phyloP scores from a whole-genome alignment of 1,140 invertebrate species.

The Nomia melanderi region DNA sequence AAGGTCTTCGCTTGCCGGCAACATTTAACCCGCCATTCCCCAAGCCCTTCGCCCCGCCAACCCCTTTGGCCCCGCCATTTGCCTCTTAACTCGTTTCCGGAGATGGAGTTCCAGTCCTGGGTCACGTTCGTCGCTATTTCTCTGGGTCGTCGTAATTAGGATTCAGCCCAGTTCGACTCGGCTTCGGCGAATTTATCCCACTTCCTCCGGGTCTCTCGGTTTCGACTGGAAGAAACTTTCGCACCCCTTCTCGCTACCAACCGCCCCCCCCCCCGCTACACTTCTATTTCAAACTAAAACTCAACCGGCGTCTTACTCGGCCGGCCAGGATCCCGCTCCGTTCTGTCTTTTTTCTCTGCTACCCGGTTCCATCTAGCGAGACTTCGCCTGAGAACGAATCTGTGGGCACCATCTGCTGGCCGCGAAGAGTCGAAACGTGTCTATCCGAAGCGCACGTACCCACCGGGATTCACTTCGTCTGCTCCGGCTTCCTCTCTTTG shows the following conservation, averaged over 20 bases:
- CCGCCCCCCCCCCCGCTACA: not conserved
- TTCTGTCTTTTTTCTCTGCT: not conserved
- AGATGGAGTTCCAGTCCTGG: slow-evolving; percentile 50
- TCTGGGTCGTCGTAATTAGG: slow-evolving; percentile 62
- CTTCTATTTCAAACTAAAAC: slow-evolving; percentile 1
- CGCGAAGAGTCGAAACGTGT: slow-evolving; percentile 64
- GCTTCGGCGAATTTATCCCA: slow-evolving; percentile 57
- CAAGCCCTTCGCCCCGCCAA: not conserved
- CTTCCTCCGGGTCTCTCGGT: slow-evolving; percentile 29
- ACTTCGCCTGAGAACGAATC: slow-evolving; percentile 41
- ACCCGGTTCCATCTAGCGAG: not conserved
- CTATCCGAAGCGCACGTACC: slow-evolving; percentile 67
- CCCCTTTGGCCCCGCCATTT: slow-evolving; percentile 1
- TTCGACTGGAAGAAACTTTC: slow-evolving; percentile 41
- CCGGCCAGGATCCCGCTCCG: not conserved
- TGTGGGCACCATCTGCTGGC: slow-evolving; percentile 43
- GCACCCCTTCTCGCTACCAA: slow-evolving; percentile 24
- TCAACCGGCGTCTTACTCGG: not conserved
- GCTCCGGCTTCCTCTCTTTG: too few relatives aligned
- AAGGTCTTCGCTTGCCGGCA: slow-evolving; percentile 43
- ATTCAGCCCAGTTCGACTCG: slow-evolving; percentile 58
- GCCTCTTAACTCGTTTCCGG: slow-evolving; percentile 52
- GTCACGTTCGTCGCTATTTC: slow-evolving; percentile 56
- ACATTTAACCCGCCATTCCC: slow-evolving; percentile 50
- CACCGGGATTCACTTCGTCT: slow-evolving; percentile 55